Conservation (phyloP, 2,888 invertebrate species). For the Calameuta pallipes region DNA sequence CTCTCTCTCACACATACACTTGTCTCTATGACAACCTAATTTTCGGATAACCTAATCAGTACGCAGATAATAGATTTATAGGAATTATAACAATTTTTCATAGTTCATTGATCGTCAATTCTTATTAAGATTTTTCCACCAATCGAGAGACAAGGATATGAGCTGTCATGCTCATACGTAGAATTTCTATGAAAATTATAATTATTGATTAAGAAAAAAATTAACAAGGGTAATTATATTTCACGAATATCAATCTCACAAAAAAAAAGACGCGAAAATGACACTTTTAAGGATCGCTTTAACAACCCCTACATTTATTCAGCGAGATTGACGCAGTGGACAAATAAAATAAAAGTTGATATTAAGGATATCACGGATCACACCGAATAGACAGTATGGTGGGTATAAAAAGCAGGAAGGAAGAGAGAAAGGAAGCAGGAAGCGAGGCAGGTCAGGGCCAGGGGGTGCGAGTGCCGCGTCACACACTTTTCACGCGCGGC, state of each 20-base stretch:
- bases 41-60: not conserved
- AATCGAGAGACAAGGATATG: not conserved
- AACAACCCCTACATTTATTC: not conserved
- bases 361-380: not conserved
- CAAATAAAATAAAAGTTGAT: not conserved
- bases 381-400: not conserved
- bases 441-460: constrained; percentile 15
- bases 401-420: not conserved
- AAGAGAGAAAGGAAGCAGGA: constrained; percentile 5
- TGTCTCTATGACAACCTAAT: not conserved
- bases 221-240: not conserved
- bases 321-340: not conserved
- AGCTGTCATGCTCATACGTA: not conserved
- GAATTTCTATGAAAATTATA: not conserved
- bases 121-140: not conserved
- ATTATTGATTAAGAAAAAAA: not conserved
- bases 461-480: constrained; percentile 27
- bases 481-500: constrained; percentile 47
- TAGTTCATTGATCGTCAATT: not conserved
- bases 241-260: not conserved
- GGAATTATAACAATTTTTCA: not conserved
- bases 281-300: not conserved
- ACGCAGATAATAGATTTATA: not conserved
- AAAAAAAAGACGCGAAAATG: not conserved
- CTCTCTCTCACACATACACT: not conserved